phyloP scores from a whole-genome alignment of 2,888 invertebrate species.

The Panorpa germanica region DNA sequence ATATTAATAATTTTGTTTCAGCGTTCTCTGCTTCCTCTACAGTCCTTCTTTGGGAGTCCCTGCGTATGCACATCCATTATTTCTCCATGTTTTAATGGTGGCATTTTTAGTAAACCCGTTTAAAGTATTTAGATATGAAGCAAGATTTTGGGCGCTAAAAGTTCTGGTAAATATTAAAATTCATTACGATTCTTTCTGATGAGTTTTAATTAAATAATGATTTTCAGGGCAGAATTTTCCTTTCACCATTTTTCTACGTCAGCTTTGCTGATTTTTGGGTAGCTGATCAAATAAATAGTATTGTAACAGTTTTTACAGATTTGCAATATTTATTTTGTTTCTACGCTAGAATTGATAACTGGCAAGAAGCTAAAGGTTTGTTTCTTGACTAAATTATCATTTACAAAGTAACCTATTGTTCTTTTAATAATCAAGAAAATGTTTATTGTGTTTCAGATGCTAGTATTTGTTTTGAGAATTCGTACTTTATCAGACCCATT shows the following conservation, averaged over 20 bases:
- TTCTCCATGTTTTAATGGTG: constrained; percentile 44
- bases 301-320: constrained; percentile 56
- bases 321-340: constrained; percentile 65
- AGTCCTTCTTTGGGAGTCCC: constrained; percentile 46
- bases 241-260: constrained; percentile 60
- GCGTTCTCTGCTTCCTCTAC: constrained; percentile 47
- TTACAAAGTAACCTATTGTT: neutral
- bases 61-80: constrained; percentile 56
- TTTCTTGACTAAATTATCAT: constrained; percentile 1
- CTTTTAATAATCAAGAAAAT: neutral
- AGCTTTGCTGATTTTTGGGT: constrained; percentile 77
- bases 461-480: constrained; percentile 26
- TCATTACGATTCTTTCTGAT: constrained; percentile 12
- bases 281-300: constrained; percentile 66
- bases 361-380: constrained; percentile 29
- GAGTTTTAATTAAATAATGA: constrained; percentile 9
- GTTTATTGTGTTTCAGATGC: constrained; percentile 22
- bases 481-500: constrained; percentile 34
- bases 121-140: constrained; percentile 53
- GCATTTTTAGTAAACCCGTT: constrained; percentile 59
- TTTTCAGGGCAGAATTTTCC: constrained; percentile 36
- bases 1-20: no score
- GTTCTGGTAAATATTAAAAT: constrained; percentile 29
- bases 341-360: constrained; percentile 40
- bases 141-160: constrained; percentile 53